Percentiles rank a stretch among this genome's conserved stretches.
phyloP scores from a whole-genome alignment of 2,113 vertebrate species.

The Nyctereutes procyonoides region DNA sequence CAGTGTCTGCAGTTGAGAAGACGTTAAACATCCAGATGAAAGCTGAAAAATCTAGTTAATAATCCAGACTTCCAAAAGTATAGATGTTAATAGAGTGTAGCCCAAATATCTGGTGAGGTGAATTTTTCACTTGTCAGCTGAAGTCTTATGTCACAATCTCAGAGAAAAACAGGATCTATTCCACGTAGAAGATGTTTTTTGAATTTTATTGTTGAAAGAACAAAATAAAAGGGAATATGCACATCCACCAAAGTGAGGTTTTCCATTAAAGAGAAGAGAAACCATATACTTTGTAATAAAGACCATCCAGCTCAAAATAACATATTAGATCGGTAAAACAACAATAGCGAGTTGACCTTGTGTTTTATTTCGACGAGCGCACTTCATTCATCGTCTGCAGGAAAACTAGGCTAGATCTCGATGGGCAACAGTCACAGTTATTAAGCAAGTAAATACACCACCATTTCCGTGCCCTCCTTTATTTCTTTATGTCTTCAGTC shows the following conservation, averaged over 20 bases:
- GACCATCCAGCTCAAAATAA: slow-evolving; percentile 72
- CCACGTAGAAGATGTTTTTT: background rate
- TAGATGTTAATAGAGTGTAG: background rate
- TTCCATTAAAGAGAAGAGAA: slow-evolving; percentile 75
- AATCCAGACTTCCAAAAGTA: slow-evolving; percentile 46
- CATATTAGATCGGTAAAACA: slow-evolving; percentile 55
- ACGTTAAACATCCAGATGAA: slow-evolving; percentile 33
- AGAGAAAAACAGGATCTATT: background rate
- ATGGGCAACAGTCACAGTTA: slow-evolving; percentile 81
- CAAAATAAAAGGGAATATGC: slow-evolving; percentile 48
- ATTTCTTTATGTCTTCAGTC: slow-evolving; percentile 92
- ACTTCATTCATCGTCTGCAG: slow-evolving; percentile 81
- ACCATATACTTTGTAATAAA: slow-evolving; percentile 65
- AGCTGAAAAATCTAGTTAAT: slow-evolving; percentile 27
- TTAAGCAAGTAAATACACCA: slow-evolving; percentile 81
- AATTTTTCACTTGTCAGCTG: background rate
- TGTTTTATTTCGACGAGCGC: slow-evolving; percentile 77
- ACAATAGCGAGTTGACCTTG: slow-evolving; percentile 69
- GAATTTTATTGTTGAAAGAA: slow-evolving; percentile 59
- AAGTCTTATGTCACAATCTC: background rate
- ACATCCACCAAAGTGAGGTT: slow-evolving; percentile 41
- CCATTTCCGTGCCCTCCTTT: slow-evolving; percentile 79
- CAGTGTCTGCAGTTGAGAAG: background rate
- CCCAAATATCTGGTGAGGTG: background rate
- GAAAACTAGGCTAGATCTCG: slow-evolving; percentile 84